Evolutionary conservation across 1,140 invertebrate species (phyloP), one percentile per base, ranked within the genome.

Genomic region (Ceratosolen fusciceps): DNA sequence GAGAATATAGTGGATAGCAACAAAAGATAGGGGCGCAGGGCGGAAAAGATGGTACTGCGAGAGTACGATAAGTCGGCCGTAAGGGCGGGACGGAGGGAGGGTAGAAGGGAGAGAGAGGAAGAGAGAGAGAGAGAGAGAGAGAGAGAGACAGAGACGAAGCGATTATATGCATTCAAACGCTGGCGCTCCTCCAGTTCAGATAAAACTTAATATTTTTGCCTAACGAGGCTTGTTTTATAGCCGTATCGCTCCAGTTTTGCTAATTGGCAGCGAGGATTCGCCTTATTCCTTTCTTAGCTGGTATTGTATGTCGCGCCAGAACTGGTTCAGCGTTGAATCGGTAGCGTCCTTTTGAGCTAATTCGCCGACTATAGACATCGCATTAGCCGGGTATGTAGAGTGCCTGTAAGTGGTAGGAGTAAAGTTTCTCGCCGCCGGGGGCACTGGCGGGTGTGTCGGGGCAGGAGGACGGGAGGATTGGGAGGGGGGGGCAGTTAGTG

Each of bases 141-240:
- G 62, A 60, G 31, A 16, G 31, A 37, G 60, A 31, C 77, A 65
- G 74, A 80, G 49, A 76, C 76, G 60, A 54, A 70, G 71, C 47
- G 75, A 34, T 75, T 47, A 86, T 85, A 85, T 82, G 81, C 81
- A 86, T 84, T 85, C 79, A 83, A 83, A 83, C 47, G 82, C 79
- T 88, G 87, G 87, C 86, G 81, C 54, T 70, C 70, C 80, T 86
- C 86, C 87, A 88, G 83, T 84, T 85, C 71, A 83, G 86, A 87
- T 85, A 85, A 85, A 85, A 85, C 83, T 85, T 86, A 85, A 86
- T 87, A 87, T 87, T 87, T 87, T 87, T 86, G 82, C 84, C 84
- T 84, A 86, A 87, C 83, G 85, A 85, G 84, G 80, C 83, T 84
- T 84, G 83, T 87, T 86, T 88, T 86, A 86, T 85, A 83, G 83